Percentiles rank a stretch among this genome's conserved stretches.
These are phyloP conservation scores for Aleadryas rufinucha DNA, from an alignment of 2,113 vertebrate species.

Conservation along the genomic window DNA sequence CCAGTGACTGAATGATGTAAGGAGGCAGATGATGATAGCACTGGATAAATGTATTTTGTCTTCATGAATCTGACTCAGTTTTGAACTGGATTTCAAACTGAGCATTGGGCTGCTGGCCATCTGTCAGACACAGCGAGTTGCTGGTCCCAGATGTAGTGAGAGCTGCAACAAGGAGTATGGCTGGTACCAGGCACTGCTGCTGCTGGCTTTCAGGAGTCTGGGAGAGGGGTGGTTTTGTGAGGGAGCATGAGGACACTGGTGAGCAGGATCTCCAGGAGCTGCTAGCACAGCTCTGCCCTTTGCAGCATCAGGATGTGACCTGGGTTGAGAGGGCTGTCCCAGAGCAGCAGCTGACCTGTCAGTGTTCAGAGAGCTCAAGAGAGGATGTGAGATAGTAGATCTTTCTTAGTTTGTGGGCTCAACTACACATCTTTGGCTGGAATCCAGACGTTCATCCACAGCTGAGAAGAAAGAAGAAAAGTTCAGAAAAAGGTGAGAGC, in stretches of 20 bases:
- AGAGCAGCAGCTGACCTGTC: neutral
- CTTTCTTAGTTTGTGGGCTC: neutral
- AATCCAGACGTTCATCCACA: neutral
- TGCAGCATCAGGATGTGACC: neutral
- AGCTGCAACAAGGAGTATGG: neutral
- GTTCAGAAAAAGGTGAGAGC: neutral
- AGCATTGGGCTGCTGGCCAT: neutral
- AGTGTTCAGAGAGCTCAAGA: neutral
- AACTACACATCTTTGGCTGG: neutral
- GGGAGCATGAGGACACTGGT: accelerated
- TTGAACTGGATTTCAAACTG: neutral
- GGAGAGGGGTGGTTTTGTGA: neutral
- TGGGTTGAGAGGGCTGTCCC: neutral
- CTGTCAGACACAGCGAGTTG: neutral
- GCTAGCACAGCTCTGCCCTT: neutral
- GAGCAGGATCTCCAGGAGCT: neutral
- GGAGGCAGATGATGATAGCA: neutral
- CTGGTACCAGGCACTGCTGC: neutral
- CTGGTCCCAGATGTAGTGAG: neutral
- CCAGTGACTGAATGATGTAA: neutral
- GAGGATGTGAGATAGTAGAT: neutral
- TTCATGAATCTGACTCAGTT: neutral
- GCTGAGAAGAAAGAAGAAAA: neutral
- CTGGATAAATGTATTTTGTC: neutral
- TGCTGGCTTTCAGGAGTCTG: neutral